Conservation (phyloP, 2,113 vertebrate species). For the Camelus bactrianus region DNA sequence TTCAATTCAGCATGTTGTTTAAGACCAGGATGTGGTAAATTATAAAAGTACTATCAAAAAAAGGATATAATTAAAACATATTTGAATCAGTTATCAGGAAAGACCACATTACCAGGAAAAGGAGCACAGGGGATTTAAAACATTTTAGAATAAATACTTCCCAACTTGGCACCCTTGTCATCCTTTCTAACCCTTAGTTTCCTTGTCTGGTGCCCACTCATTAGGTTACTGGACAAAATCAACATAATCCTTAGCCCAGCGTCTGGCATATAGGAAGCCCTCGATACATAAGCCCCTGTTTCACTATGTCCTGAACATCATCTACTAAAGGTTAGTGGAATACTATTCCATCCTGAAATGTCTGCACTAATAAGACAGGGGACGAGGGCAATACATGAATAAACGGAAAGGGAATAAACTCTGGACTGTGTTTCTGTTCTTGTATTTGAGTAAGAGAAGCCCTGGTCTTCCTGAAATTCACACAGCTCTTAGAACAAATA, state of each 20-base stretch:
- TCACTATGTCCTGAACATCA: background rate
- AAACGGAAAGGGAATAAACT: conserved; percentile 16
- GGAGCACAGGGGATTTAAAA: background rate
- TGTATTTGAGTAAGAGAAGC: conserved; percentile 24
- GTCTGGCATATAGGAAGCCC: background rate
- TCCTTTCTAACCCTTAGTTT: conserved; percentile 32
- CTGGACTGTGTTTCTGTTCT: background rate
- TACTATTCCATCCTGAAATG: background rate
- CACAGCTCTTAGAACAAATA: conserved; percentile 32
- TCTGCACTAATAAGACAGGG: background rate
- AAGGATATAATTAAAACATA: background rate
- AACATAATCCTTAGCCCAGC: background rate
- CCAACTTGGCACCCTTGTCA: background rate
- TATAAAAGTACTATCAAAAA: conserved; percentile 8
- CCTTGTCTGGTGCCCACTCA: background rate
- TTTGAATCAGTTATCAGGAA: background rate
- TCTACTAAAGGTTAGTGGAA: background rate
- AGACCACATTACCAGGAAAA: conserved; percentile 38
- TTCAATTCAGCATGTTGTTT: background rate
- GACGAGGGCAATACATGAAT: background rate
- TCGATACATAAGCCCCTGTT: background rate
- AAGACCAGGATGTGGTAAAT: background rate
- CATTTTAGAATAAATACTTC: background rate
- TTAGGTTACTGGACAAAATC: background rate
- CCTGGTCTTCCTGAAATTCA: conserved; percentile 23